Conservation (phyloP, 2,888 invertebrate species). For the Phyllotreta cruciferae region DNA sequence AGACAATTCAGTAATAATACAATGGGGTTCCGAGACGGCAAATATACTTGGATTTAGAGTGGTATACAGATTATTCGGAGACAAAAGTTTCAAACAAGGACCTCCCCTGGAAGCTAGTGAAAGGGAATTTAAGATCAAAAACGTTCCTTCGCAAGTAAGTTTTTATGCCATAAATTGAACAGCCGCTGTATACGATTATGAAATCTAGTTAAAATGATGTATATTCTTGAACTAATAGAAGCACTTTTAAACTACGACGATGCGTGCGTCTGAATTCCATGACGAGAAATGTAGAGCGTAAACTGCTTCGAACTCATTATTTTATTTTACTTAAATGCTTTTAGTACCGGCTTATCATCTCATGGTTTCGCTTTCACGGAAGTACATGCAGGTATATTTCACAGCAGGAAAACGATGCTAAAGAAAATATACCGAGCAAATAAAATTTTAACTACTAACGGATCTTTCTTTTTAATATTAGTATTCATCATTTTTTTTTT, state of each 20-base stretch:
- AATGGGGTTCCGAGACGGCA: conserved; percentile 89
- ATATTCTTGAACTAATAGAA: conserved; percentile 7
- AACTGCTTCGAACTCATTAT: conserved; percentile 22
- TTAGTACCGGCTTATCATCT: conserved; percentile 4
- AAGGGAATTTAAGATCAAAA: conserved; percentile 91
- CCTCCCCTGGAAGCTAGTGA: conserved; percentile 89
- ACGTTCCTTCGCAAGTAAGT: conserved; percentile 84
- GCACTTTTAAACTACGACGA: conserved; percentile 6
- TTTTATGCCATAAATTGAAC: too few species aligned
- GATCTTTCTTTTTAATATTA: not conserved
- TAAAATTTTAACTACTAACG: not conserved
- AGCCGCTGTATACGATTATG: too few species aligned
- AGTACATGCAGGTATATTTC: conserved; percentile 1
- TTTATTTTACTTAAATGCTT: not conserved
- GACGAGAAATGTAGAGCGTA: conserved; percentile 30
- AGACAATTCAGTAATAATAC: conserved; percentile 87
- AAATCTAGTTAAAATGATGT: too few species aligned
- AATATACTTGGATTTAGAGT: conserved; percentile 90
- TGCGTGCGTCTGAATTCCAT: not conserved
- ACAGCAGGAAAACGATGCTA: not conserved
- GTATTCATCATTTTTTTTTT: conserved; percentile 23
- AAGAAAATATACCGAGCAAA: not conserved
- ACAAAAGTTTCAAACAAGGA: conserved; percentile 88
- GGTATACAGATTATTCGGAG: conserved; percentile 88
- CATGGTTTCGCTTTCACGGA: conserved; percentile 18